A percentile compares a stretch with the other conserved stretches of the same genome.
Evolutionary conservation across 2,113 vertebrate species (phyloP).

Genomic region (Xyrauchen texanus): DNA sequence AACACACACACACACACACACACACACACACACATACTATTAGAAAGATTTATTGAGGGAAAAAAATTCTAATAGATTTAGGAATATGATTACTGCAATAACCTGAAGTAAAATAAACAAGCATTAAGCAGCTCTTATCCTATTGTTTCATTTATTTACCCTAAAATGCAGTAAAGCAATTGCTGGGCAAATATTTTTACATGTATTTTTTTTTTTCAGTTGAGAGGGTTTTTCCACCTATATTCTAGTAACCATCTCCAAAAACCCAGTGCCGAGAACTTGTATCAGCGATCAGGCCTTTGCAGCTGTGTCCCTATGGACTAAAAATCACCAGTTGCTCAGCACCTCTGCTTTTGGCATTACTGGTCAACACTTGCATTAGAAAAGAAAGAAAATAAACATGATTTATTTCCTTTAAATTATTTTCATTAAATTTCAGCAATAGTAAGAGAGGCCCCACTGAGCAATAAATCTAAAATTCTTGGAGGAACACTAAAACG

Average conservation of each 20-base stretch:
- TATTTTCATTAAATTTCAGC: slow-evolving; percentile 26
- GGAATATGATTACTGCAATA: no score
- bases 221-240: not conserved
- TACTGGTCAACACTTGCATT: slow-evolving; percentile 39
- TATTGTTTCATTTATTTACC: no score
- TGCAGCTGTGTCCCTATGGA: slow-evolving; percentile 30
- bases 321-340: slow-evolving; percentile 26
- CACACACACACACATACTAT: no score
- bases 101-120: slow-evolving; percentile 3
- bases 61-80: no score
- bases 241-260: slow-evolving; percentile 27
- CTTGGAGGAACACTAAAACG: not conserved
- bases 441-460: no score
- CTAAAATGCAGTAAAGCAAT: slow-evolving; percentile 1
- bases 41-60: no score
- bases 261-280: slow-evolving; percentile 16
- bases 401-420: slow-evolving; percentile 40
- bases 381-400: no score
- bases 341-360: slow-evolving; percentile 45
- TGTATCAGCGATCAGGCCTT: slow-evolving; percentile 19
- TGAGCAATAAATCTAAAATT: not conserved
- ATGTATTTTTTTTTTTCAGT: slow-evolving; percentile 5
- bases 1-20: no score
- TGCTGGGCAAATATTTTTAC: not conserved
- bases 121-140: not conserved